Evolutionary conservation across 2,113 vertebrate genomes (phyloP).

Genomic region (Rhipidura dahli): DNA sequence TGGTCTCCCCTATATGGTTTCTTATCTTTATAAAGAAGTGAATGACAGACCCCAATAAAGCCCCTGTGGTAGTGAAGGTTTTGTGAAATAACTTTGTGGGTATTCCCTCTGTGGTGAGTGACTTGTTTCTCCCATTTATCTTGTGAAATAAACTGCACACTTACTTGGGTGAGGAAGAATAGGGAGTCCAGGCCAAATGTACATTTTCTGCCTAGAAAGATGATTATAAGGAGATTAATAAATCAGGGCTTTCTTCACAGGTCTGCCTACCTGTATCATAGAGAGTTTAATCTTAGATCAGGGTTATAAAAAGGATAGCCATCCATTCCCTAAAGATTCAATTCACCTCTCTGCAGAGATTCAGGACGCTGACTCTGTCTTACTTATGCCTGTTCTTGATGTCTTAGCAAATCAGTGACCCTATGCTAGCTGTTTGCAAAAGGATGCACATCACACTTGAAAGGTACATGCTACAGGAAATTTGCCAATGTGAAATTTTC

Average conservation of each 20-base stretch:
- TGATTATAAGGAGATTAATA: background rate
- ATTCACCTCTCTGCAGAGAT: background rate
- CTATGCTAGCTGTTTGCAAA: background rate
- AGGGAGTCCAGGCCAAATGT: background rate
- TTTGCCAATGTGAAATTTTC: background rate
- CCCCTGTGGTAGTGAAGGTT: background rate
- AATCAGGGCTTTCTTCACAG: background rate
- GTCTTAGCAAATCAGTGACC: background rate
- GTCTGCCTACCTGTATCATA: background rate
- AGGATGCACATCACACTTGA: fast-evolving
- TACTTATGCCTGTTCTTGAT: background rate
- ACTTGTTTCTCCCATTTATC: background rate
- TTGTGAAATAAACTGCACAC: background rate
- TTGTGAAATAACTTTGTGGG: background rate
- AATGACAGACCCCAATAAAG: background rate
- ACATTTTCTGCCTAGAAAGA: background rate
- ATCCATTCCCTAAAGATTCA: background rate
- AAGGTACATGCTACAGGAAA: background rate
- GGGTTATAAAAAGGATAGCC: background rate
- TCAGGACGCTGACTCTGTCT: background rate
- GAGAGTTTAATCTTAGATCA: background rate
- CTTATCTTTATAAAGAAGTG: background rate
- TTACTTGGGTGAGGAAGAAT: background rate
- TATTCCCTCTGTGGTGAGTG: background rate
- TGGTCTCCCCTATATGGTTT: background rate